These are phyloP conservation scores for Tethya wilhelma DNA, from an alignment of 37 sponge, comb jelly and placozoan species.

Conservation along the genomic window DNA sequence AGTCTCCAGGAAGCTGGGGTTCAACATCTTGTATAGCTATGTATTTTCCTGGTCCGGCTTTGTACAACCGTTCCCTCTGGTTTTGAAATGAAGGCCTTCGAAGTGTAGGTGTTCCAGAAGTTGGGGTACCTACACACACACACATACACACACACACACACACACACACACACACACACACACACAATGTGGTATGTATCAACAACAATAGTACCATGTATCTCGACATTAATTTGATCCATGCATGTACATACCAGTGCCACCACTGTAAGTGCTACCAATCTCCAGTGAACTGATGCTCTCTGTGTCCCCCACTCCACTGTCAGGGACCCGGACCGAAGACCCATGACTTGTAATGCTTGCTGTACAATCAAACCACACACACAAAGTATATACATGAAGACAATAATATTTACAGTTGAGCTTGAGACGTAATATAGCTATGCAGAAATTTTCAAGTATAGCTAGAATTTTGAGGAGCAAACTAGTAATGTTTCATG, in stretches of 20 bases:
- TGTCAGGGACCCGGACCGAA: background rate
- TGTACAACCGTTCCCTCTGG: slow-evolving; percentile 47
- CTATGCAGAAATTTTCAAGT: too few species aligned
- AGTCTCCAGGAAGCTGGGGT: slow-evolving; percentile 51
- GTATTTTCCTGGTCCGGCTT: slow-evolving; percentile 36
- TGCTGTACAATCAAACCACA: too few species aligned
- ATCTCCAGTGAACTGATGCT: slow-evolving; percentile 19
- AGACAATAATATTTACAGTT: too few species aligned
- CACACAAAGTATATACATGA: too few species aligned
- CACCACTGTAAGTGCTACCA: slow-evolving; percentile 8
- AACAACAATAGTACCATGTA: background rate
- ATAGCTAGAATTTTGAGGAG: too few species aligned
- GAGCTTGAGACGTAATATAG: too few species aligned
- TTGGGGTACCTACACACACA: slow-evolving; percentile 9
- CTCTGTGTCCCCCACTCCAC: slow-evolving; percentile 20
- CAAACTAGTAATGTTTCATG: too few species aligned
- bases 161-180: background rate
- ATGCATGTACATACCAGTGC: background rate
- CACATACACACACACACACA: too few species aligned
- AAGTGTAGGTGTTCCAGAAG: background rate
- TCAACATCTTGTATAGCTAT: slow-evolving; percentile 50
- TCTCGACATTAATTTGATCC: background rate
- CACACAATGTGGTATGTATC: background rate
- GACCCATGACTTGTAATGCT: background rate
- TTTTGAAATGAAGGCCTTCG: slow-evolving; percentile 11